Evolutionary conservation across 2,888 invertebrate genomes (phyloP), one percentile per base, ranked within the genome.

Genomic region (Apodemia mormo): DNA sequence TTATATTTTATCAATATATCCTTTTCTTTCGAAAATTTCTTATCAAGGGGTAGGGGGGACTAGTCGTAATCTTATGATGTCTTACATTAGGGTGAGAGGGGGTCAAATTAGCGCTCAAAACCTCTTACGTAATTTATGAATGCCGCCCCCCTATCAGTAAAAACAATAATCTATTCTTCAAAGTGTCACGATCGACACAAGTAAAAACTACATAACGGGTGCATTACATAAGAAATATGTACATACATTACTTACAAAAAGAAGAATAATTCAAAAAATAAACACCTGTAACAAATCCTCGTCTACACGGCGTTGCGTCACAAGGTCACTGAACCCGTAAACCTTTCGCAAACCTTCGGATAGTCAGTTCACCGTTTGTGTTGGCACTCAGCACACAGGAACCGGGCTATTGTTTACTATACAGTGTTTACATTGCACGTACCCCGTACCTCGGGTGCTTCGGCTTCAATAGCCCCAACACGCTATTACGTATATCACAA

Each of bases 291-390:
- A 70, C 75, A 75, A 74, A 70, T 66, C 69, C 14, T 69, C 70
- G 67, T 58, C 58, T 10, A 12, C 71, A 3, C 71, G 54, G 69
- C 71, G 69, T 73, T 70, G 67, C 73, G 73, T 75, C 76, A 79
- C 82, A 84, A 84, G 83, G 85, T 83, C 83, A 82, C 72, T 82
- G 80, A 83, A 82, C 85, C 82, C 78, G 77, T 77, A 74, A 72
- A 80, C 78, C 77, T 78, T 77, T 79, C 58, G 77, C 76, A 79
- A 80, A 80, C 76, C 79, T 81, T 77, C 67, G 67, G 45, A 66
- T 58, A 67, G 70, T 69, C 66, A 69, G 69, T 70, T 69, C 69
- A 68, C 65, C 69, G 67, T 66, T 71, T 68, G 70, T 66, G 66
- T 80, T 79, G 77, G 76, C 76, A 76, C 76, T 73, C 74, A 73